Conservation (phyloP, 2,113 vertebrate species). For the Rhegmatorhina hoffmannsi region DNA sequence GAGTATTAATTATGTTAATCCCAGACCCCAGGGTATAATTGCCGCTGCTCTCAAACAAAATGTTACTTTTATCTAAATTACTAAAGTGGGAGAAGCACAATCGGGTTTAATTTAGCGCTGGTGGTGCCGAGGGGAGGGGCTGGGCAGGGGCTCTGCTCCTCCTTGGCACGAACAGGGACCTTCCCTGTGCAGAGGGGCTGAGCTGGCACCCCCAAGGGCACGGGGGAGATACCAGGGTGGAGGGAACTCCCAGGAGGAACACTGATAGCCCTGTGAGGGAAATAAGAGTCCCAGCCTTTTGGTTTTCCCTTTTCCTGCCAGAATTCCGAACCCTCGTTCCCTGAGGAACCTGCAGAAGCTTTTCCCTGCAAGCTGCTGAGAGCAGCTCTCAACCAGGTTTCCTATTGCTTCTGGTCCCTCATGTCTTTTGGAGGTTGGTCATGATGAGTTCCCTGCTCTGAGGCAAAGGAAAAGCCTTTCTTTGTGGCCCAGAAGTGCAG, state of each 20-base stretch:
- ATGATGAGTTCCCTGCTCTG: neutral
- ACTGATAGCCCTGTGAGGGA: rapidly evolving
- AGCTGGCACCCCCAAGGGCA: neutral
- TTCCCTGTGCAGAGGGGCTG: rapidly evolving
- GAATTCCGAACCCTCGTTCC: rapidly evolving
- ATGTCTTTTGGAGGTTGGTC: neutral
- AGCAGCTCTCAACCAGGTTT: neutral
- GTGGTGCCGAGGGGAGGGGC: neutral
- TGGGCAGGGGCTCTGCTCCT: neutral
- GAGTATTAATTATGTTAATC: slow-evolving; percentile 77
- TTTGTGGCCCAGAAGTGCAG: neutral
- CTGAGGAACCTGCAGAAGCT: neutral
- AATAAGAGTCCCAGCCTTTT: neutral
- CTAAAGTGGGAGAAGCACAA: slow-evolving; percentile 71
- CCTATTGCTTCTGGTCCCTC: neutral
- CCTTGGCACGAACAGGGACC: neutral
- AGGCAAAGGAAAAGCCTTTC: neutral
- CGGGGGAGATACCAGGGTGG: neutral
- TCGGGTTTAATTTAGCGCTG: slow-evolving; percentile 45
- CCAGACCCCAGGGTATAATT: slow-evolving; percentile 71
- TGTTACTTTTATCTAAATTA: slow-evolving; percentile 78
- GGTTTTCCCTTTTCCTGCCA: neutral
- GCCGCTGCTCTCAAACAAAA: slow-evolving; percentile 79
- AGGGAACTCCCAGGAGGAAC: neutral
- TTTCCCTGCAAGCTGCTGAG: neutral